These are phyloP conservation scores for Basileuterus tristriatus DNA, from an alignment of 2,797 vertebrate species.

Conservation along the genomic window DNA sequence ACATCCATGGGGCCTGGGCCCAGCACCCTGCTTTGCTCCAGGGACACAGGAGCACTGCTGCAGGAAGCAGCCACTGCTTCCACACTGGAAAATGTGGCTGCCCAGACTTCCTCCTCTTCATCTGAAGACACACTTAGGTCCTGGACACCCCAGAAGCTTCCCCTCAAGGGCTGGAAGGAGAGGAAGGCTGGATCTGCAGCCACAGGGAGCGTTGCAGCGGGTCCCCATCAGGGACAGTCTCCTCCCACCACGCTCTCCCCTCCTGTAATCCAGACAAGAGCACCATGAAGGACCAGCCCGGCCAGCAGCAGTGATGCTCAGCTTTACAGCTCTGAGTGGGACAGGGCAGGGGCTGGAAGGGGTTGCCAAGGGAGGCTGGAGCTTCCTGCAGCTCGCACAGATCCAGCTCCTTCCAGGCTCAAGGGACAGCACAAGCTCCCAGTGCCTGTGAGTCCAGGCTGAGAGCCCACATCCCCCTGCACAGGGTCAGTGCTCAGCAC, in stretches of 20 bases:
- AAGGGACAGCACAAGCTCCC: not conserved
- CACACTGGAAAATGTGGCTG: not conserved
- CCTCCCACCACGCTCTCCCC: not conserved
- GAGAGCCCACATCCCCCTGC: fast-evolving
- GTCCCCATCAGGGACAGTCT: not conserved
- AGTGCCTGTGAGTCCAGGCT: fast-evolving
- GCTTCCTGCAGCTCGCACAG: not conserved
- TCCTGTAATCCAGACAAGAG: not conserved
- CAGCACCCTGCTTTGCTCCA: not conserved
- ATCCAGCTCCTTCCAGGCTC: not conserved
- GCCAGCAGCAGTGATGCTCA: not conserved
- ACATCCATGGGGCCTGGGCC: not conserved
- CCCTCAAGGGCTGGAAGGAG: not conserved
- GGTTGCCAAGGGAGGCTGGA: not conserved
- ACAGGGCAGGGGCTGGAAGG: not conserved
- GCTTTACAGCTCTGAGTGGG: not conserved
- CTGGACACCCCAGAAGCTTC: not conserved
- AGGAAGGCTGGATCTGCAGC: not conserved
- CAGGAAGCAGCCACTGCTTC: not conserved
- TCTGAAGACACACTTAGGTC: not conserved
- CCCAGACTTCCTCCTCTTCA: not conserved
- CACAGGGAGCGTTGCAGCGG: not conserved
- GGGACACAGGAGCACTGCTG: not conserved
- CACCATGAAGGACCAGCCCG: not conserved
- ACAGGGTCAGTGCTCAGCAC: not conserved